Evolutionary conservation across 2,113 vertebrate genomes (phyloP).

Genomic region (Cynocephalus volans): DNA sequence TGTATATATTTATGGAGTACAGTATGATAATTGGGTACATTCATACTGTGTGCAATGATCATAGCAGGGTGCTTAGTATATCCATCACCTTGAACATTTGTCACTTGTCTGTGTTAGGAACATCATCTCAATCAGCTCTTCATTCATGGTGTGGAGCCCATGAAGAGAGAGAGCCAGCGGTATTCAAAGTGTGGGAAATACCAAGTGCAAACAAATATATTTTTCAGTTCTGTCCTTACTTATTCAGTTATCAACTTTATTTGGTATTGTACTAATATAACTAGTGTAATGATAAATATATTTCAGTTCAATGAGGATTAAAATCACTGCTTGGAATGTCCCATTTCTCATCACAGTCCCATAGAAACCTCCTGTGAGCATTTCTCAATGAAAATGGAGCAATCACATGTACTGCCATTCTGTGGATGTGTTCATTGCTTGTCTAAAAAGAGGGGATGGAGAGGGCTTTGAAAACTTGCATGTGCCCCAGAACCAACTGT

Average conservation of each 20-base stretch:
- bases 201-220: neutral
- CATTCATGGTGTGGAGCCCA: too few relatives aligned
- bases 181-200: constrained; percentile 20
- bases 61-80: too few relatives aligned
- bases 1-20: too few relatives aligned
- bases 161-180: too few relatives aligned
- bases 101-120: too few relatives aligned
- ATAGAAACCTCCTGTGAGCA: neutral
- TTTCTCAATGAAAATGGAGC: neutral
- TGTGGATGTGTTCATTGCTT: neutral
- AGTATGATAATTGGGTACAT: too few relatives aligned
- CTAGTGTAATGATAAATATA: neutral
- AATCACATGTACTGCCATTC: neutral
- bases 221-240: constrained; percentile 5
- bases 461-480: neutral
- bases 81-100: too few relatives aligned
- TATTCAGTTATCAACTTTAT: neutral
- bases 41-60: too few relatives aligned
- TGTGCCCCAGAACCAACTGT: neutral
- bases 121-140: too few relatives aligned
- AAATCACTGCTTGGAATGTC: neutral
- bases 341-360: neutral
- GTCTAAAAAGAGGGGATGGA: neutral
- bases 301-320: neutral
- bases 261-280: neutral